Evolutionary conservation across 2,113 vertebrate genomes (phyloP).

Genomic region (Alces alces): DNA sequence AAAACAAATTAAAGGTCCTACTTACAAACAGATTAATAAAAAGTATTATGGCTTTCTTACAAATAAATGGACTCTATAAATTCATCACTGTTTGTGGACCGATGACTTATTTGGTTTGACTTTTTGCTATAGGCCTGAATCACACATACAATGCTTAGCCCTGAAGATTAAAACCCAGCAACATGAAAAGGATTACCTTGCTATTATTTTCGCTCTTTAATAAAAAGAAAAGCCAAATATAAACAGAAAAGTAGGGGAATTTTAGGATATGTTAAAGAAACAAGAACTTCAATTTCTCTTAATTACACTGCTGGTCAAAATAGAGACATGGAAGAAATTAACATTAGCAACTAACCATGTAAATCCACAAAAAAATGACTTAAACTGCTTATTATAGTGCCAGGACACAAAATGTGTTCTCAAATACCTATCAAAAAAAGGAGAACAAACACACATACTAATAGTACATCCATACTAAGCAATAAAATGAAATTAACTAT

Average conservation of each 20-base stretch:
- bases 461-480: background rate
- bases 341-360: background rate
- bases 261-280: background rate
- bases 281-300: background rate
- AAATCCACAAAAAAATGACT: background rate
- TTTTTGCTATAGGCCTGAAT: background rate
- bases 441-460: background rate
- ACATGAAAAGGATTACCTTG: background rate
- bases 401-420: background rate
- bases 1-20: background rate
- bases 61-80: background rate
- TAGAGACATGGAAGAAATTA: background rate
- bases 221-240: constrained; percentile 4
- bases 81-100: background rate
- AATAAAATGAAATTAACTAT: background rate
- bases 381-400: background rate
- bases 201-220: background rate
- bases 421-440: constrained; percentile 5
- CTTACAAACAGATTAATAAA: background rate
- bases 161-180: background rate
- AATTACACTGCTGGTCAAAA: background rate
- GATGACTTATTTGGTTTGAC: background rate
- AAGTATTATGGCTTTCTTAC: background rate
- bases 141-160: background rate
- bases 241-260: background rate